Evolutionary conservation across 2,888 invertebrate genomes (phyloP).

Genomic region (Plagiodera versicolora): DNA sequence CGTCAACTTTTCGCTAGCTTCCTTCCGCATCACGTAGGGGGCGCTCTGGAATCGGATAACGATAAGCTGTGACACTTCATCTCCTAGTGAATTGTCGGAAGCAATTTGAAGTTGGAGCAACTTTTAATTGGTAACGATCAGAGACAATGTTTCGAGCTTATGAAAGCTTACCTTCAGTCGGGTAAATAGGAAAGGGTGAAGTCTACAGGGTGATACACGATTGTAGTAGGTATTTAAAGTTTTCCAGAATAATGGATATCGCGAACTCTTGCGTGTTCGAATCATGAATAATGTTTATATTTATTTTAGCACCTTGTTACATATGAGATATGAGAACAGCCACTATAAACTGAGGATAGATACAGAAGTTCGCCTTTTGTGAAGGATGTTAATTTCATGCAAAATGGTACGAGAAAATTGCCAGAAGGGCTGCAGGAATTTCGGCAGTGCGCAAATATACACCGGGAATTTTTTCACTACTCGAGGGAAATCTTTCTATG

Average conservation of each 20-base stretch:
- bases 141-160: too few species aligned
- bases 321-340: neutral
- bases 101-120: too few species aligned
- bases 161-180: too few species aligned
- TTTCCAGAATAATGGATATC: too few species aligned
- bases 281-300: too few species aligned
- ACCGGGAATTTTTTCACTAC: conserved; percentile 1
- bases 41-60: conserved; percentile 70
- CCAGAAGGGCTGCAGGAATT: neutral
- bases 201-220: too few species aligned
- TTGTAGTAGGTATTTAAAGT: too few species aligned
- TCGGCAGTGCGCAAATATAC: conserved; percentile 4
- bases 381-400: conserved; percentile 9
- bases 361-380: neutral
- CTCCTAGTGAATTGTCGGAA: neutral
- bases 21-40: conserved; percentile 94
- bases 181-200: too few species aligned
- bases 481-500: conserved; percentile 8
- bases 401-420: conserved; percentile 7
- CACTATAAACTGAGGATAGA: neutral
- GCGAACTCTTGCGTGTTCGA: too few species aligned
- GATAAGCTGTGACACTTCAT: neutral
- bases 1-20: conserved; percentile 77
- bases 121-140: too few species aligned
- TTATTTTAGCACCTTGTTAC: neutral